Percentiles rank a stretch among this genome's conserved stretches.
Evolutionary conservation across 2,888 invertebrate genomes (phyloP).

Genomic region (Hoplodrina blanda): DNA sequence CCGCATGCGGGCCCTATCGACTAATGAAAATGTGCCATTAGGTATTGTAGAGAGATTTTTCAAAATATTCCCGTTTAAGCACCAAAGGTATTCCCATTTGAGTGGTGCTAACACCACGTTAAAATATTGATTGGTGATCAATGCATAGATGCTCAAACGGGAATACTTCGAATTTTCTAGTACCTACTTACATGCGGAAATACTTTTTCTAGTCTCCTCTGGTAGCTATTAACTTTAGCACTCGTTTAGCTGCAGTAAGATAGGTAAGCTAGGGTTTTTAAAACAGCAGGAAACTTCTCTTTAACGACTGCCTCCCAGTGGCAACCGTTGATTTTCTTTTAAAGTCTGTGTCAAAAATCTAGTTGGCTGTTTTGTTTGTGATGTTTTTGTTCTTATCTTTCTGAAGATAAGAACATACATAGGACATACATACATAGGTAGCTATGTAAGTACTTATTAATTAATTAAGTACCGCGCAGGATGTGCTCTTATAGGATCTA

Average conservation of each 20-base stretch:
- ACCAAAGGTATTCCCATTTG: too few species aligned
- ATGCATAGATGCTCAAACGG: too few species aligned
- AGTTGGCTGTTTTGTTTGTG: slow-evolving; percentile 15
- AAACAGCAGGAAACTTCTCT: background rate
- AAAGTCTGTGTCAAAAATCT: slow-evolving; percentile 20
- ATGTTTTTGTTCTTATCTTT: background rate
- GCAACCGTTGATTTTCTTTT: background rate
- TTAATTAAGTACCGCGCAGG: background rate
- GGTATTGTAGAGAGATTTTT: too few species aligned
- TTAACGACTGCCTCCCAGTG: background rate
- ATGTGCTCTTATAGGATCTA: background rate
- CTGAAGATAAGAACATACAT: too few species aligned
- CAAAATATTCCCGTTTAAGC: too few species aligned
- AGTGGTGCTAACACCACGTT: too few species aligned
- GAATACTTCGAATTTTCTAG: too few species aligned
- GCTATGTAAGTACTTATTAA: too few species aligned
- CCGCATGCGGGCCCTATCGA: too few species aligned
- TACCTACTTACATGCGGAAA: background rate
- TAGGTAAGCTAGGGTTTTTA: background rate
- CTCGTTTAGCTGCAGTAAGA: background rate
- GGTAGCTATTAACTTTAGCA: background rate
- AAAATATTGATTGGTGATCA: too few species aligned
- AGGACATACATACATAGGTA: too few species aligned
- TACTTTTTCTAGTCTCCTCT: background rate
- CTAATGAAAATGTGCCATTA: too few species aligned